Percentiles rank a stretch among this genome's conserved stretches.
Conservation (phyloP, 2,888 invertebrate species). For the Physocephala rufipes region DNA sequence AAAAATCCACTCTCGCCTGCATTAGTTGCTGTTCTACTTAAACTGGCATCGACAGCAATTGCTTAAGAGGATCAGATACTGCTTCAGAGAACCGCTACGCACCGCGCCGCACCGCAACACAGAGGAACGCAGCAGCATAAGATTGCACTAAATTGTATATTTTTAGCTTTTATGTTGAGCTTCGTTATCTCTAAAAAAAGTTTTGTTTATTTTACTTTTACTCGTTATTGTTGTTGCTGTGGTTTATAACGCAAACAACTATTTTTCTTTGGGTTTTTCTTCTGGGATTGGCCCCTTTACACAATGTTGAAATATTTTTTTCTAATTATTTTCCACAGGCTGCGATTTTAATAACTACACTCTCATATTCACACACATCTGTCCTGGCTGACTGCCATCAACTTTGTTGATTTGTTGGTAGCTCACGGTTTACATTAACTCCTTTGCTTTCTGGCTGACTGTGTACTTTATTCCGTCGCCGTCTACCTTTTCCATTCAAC, state of each 20-base stretch:
- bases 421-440: background rate
- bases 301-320: slow-evolving; percentile 16
- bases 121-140: background rate
- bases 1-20: slow-evolving; percentile 11
- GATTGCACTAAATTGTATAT: slow-evolving; percentile 19
- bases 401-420: slow-evolving; percentile 3
- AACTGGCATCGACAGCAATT: slow-evolving; percentile 2
- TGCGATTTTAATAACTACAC: slow-evolving; percentile 6
- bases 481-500: background rate
- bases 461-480: slow-evolving; percentile 9
- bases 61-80: slow-evolving; percentile 15
- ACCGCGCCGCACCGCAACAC: background rate
- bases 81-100: slow-evolving; percentile 6
- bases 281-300: slow-evolving; percentile 11
- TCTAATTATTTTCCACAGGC: background rate
- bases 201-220: slow-evolving; percentile 34
- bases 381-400: background rate
- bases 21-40: slow-evolving; percentile 18
- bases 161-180: slow-evolving; percentile 32
- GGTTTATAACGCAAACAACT: slow-evolving; percentile 21
- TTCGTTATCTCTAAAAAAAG: slow-evolving; percentile 26
- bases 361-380: slow-evolving; percentile 3
- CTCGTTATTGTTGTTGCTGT: slow-evolving; percentile 18
- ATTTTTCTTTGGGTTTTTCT: slow-evolving; percentile 16
- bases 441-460: background rate